Base-by-base conservation (phyloP, 1,140 invertebrate genomes). In the Thereuonema tuberculata region DNA sequence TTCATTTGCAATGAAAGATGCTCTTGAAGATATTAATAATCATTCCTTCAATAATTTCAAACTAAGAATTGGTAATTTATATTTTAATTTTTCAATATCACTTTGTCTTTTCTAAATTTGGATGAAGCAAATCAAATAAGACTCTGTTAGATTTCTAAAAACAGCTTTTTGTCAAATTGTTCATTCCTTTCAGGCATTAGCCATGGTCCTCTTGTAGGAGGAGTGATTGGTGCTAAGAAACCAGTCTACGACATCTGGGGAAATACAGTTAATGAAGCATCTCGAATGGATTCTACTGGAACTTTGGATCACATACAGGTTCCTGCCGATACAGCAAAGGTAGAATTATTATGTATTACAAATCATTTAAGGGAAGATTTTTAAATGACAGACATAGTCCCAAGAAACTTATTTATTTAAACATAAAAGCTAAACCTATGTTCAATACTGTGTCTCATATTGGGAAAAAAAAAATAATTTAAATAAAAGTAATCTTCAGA, bases 201-300 rank as follows among this genome's bases (percentile, higher is more conserved):
- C 68, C 87, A 89, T 69, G 94, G 93, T 0, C 89, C 93, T 0
- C 73, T 97, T 1, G 93, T 99, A 0, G 94, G 94, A 56, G 95
- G 95, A 1, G 95, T 98, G 0, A 98, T 99, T 64, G 95, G 94
- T 0, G 93, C 93, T 0, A 81, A 92, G 26, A 98, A 98, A 69
- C 95, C 95, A 0, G 93, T 98, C 59, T 99, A 94, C 75, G 95
- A 98, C 69, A 95, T 98, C 63, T 98, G 94, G 93, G 95, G 94
- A 0, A 87, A 94, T 71, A 95, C 93, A 0, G 93, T 96, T 0
- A 97, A 97, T 73, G 87, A 94, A 67, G 92, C 93, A 2, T 93
- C 90, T 20, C 77, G 91, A 27, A 94, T 93, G 91, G 91, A 94
- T 69, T 87, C 84, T 1, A 93, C 90, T 0, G 91, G 91, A 0